phyloP scores from a whole-genome alignment of 2,888 invertebrate genomes.

The Cryptocephalus primarius region DNA sequence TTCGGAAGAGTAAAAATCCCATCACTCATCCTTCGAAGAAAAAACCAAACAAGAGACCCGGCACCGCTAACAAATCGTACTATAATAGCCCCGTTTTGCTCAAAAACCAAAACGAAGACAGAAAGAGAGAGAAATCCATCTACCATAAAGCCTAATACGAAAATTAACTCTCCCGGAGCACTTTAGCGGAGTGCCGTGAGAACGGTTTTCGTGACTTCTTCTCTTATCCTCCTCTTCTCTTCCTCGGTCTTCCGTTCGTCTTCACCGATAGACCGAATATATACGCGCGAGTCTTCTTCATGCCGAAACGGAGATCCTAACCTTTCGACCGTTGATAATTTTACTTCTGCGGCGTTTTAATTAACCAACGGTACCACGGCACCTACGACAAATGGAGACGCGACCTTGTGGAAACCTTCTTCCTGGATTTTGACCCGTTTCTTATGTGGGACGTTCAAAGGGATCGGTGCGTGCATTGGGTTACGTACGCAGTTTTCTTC shows the following conservation, averaged over 20 bases:
- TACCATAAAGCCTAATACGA: conserved; percentile 8
- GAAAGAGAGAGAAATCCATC: not conserved
- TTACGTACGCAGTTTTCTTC: too few relatives aligned
- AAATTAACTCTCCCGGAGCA: conserved; percentile 12
- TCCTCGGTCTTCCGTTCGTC: not conserved
- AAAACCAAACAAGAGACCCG: too few relatives aligned
- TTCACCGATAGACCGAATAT: not conserved
- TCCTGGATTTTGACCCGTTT: not conserved
- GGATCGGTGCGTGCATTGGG: too few relatives aligned
- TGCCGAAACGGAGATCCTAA: conserved; percentile 1
- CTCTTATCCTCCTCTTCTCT: not conserved
- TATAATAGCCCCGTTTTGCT: too few relatives aligned
- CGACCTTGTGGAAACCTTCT: conserved; percentile 3
- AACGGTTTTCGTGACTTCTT: conserved; percentile 15
- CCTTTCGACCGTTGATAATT: conserved; percentile 14
- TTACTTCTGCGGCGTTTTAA: conserved; percentile 4
- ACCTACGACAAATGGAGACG: too few relatives aligned
- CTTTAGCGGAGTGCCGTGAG: conserved; percentile 12
- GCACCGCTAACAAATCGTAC: too few relatives aligned
- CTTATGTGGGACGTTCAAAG: too few relatives aligned
- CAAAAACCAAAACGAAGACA: too few relatives aligned
- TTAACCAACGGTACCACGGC: too few relatives aligned
- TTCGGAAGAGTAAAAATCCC: too few relatives aligned
- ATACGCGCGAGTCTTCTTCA: not conserved
- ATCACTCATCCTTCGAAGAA: too few relatives aligned